These are phyloP conservation scores for Tolmerus cingulatus DNA, from an alignment of 2,888 invertebrate genomes.

Conservation along the genomic window DNA sequence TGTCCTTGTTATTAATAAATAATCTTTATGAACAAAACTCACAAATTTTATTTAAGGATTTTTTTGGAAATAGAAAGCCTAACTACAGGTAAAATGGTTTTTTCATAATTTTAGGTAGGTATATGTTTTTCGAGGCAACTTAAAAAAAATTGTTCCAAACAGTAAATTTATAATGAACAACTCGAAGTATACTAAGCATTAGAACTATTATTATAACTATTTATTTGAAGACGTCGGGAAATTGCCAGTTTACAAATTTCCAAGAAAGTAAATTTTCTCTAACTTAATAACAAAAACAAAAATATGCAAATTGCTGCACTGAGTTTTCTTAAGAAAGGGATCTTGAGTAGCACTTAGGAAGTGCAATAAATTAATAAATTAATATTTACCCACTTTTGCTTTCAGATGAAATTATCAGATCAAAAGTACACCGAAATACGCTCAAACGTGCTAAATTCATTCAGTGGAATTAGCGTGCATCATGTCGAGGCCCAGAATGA, in stretches of 20 bases:
- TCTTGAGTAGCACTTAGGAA: background rate
- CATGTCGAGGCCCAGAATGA: background rate
- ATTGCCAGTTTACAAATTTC: background rate
- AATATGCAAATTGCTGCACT: background rate
- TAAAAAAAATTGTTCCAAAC: too few species aligned
- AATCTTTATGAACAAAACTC: too few species aligned
- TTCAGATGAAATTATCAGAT: slow-evolving; percentile 22
- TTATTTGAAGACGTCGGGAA: background rate
- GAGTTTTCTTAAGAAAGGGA: background rate
- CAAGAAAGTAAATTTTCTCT: background rate
- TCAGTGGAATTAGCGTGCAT: background rate
- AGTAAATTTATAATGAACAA: too few species aligned
- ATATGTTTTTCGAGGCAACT: too few species aligned
- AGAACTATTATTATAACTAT: too few species aligned
- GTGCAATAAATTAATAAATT: background rate
- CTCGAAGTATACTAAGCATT: too few species aligned
- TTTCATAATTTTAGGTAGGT: too few species aligned
- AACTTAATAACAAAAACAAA: background rate
- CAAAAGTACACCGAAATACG: background rate
- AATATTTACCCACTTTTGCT: background rate
- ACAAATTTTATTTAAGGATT: too few species aligned
- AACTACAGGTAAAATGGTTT: too few species aligned
- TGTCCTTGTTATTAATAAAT: too few species aligned
- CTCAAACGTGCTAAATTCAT: background rate
- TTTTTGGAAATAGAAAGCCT: too few species aligned